These are phyloP conservation scores for Aegithalos caudatus DNA, from an alignment of 2,113 vertebrate genomes.

Conservation along the genomic window DNA sequence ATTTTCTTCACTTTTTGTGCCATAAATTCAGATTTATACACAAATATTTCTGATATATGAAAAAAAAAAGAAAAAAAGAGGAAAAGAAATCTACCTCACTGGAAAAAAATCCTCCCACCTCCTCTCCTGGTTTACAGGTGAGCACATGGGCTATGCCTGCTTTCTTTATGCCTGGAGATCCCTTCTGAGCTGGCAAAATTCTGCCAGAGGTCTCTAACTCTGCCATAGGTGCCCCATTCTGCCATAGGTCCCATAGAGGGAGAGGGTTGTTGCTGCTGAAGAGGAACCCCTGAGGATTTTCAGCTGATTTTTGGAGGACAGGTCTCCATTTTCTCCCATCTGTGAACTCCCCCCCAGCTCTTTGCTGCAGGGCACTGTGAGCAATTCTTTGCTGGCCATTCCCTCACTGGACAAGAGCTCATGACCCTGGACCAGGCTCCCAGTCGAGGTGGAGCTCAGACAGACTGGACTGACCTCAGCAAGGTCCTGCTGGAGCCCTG, in stretches of 20 bases:
- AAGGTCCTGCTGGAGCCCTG: neutral
- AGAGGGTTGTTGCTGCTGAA: neutral
- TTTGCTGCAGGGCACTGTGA: neutral
- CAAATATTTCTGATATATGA: neutral
- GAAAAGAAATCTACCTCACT: neutral
- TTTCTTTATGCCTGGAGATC: neutral
- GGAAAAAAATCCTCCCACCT: neutral
- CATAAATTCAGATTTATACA: neutral
- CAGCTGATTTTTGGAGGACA: neutral
- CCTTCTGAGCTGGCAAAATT: neutral
- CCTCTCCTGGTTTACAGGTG: neutral
- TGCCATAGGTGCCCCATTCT: neutral
- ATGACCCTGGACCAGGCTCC: neutral
- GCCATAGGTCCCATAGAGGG: neutral
- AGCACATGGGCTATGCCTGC: neutral
- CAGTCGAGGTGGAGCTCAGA: neutral
- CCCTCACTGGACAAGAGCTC: neutral
- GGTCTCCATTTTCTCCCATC: neutral
- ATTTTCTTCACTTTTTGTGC: neutral
- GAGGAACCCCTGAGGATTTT: neutral
- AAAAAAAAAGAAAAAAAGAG: neutral
- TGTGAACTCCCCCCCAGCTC: neutral
- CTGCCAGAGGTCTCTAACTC: neutral
- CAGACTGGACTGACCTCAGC: neutral
- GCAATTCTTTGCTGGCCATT: neutral